Conservation (phyloP, 2,113 vertebrate genomes). For the Quiscalus mexicanus region DNA sequence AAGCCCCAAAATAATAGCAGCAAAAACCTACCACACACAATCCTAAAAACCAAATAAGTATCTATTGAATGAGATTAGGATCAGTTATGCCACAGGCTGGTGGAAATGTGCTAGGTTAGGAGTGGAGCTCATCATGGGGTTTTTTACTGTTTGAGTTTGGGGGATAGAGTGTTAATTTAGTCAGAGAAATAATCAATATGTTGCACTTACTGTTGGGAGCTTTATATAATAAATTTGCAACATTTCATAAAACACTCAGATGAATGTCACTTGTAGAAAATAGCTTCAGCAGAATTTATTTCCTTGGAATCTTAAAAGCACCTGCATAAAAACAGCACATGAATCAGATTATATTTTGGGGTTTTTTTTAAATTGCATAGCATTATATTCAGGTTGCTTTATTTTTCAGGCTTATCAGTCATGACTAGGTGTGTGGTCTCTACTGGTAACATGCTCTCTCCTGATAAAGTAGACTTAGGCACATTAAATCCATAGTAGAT, state of each 20-base stretch:
- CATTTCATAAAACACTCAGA: slow-evolving; percentile 22
- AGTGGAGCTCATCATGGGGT: accelerated
- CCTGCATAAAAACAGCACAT: background rate
- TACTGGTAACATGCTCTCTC: background rate
- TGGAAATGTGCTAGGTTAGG: background rate
- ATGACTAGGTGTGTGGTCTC: background rate
- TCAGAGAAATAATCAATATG: slow-evolving; percentile 15
- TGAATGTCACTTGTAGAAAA: background rate
- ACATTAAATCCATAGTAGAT: background rate
- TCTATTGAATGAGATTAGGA: background rate
- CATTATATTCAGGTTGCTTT: background rate
- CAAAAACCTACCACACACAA: background rate
- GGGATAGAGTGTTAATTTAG: background rate
- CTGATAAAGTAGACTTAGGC: background rate
- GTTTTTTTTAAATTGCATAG: background rate
- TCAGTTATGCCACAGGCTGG: background rate
- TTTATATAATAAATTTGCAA: background rate
- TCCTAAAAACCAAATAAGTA: no score
- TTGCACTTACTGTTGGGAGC: background rate
- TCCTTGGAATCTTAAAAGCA: slow-evolving; percentile 21
- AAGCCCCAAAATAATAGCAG: background rate
- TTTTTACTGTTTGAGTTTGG: background rate
- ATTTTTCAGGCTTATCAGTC: background rate
- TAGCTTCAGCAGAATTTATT: background rate
- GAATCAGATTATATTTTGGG: background rate